Base-by-base conservation (phyloP, 2,113 vertebrate genomes). In the Trogon melanurus region DNA sequence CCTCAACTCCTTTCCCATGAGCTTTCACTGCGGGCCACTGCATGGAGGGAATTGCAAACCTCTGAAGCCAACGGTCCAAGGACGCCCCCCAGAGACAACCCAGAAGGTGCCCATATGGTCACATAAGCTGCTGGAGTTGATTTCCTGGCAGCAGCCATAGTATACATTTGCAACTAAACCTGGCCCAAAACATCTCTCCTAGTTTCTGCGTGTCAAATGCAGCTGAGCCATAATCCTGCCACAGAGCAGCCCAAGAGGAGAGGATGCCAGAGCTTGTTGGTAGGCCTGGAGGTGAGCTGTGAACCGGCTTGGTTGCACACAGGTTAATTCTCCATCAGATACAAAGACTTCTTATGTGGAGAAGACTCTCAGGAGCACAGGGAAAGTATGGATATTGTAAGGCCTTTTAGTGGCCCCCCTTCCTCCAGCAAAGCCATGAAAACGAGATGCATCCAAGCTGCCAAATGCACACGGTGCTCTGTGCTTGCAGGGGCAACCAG, bases 101-200 rank as follows among this genome's bases (percentile, higher is more conserved):
- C 93, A 85, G 93, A 89, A 95, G 85, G 93, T 20, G 85, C 85
- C 89, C 94, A 90, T 91, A 94, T 76, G 91, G 85, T 36, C 1
- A 1, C 62, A 79, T 70, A 88, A 90, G 74, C 81, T 79, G 58
- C 89, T 93, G 67, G 85, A 87, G 25, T n/a, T 6, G 13, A 89
- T 88, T 85, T 66, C n/a, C 79, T 93, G 93, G 94, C 95, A 96
- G 50, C 23, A 62, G 41, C n/a, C 3, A 0, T 1, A n/a, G 71
- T 14, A 34, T 3, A 0, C 88, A 83, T n/a, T 93, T 89, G 91
- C 87, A 93, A 58, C 71, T 11, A 93, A 85, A 83, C 29, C 74
- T 73, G 62, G 56, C 58, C 72, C 85, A 48, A 80, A 87, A 38
- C 9, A 0, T 66, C 51, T 86, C 48, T 5, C 74, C 51, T 82